Conservation (phyloP, 2,113 vertebrate genomes). For the Hydrochoerus hydrochaeris region DNA sequence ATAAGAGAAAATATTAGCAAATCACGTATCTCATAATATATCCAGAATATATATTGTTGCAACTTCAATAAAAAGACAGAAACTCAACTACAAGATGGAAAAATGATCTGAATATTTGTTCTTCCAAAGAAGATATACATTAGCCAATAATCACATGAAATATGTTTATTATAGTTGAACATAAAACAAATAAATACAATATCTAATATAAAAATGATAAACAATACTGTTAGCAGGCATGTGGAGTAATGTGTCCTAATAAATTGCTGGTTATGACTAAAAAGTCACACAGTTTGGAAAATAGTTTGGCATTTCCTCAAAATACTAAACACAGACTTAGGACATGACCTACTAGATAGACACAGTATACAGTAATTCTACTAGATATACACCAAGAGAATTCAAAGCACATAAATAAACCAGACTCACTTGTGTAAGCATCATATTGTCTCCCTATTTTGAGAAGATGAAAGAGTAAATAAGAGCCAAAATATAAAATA, state of each 20-base stretch:
- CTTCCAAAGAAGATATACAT: neutral
- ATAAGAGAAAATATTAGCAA: neutral
- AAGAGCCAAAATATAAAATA: neutral
- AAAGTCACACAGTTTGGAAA: neutral
- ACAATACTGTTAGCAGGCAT: neutral
- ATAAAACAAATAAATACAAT: neutral
- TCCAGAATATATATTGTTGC: neutral
- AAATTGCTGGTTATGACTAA: neutral
- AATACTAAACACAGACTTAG: neutral
- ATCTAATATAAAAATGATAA: neutral
- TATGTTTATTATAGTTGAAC: neutral
- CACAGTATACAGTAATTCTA: neutral
- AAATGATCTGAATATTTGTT: neutral
- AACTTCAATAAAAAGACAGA: neutral
- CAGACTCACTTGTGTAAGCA: neutral
- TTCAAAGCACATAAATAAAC: neutral
- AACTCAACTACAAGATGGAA: neutral
- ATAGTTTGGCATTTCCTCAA: neutral
- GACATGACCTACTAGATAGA: neutral
- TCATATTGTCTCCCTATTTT: neutral
- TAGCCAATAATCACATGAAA: neutral
- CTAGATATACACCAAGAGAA: neutral
- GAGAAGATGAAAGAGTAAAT: neutral
- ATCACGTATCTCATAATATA: neutral
- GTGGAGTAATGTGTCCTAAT: neutral